These are phyloP conservation scores for Euschistus heros DNA, from an alignment of 1,140 invertebrate genomes.

Conservation along the genomic window DNA sequence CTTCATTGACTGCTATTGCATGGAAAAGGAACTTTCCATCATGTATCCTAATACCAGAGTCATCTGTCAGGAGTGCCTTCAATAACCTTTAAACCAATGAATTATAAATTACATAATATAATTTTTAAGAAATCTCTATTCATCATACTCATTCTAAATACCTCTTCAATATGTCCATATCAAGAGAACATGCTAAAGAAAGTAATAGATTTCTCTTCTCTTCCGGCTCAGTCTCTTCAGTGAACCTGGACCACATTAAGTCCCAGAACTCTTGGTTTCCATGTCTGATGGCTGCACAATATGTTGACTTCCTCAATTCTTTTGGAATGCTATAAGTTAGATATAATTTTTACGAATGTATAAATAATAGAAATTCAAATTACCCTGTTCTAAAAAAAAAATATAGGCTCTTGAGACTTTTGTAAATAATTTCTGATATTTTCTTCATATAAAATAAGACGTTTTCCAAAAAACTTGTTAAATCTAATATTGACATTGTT, in stretches of 20 bases:
- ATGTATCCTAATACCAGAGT: slow-evolving; percentile 34
- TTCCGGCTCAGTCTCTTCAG: slow-evolving; percentile 50
- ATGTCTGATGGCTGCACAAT: slow-evolving; percentile 59
- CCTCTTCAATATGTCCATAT: slow-evolving; percentile 36
- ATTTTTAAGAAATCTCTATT: neutral
- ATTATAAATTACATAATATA: neutral
- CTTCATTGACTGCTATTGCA: slow-evolving; percentile 34
- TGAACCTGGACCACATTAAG: slow-evolving; percentile 62
- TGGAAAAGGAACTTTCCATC: slow-evolving; percentile 31
- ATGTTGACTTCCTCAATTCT: slow-evolving; percentile 58
- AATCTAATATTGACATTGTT: too few species aligned
- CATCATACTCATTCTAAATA: slow-evolving; percentile 21
- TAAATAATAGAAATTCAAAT: slow-evolving; percentile 19
- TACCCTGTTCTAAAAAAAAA: neutral
- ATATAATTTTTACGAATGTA: neutral
- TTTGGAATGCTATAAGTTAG: slow-evolving; percentile 50
- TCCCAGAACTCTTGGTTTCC: slow-evolving; percentile 65
- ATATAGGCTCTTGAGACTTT: neutral
- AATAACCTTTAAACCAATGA: slow-evolving; percentile 35
- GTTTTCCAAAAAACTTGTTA: too few species aligned
- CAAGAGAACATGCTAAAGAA: slow-evolving; percentile 49
- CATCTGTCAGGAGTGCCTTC: slow-evolving; percentile 30
- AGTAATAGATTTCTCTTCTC: slow-evolving; percentile 50
- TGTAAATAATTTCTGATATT: neutral
- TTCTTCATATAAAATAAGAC: too few species aligned